Base-by-base conservation (phyloP, 2,113 vertebrate species). In the Tylochromis polylepis region DNA sequence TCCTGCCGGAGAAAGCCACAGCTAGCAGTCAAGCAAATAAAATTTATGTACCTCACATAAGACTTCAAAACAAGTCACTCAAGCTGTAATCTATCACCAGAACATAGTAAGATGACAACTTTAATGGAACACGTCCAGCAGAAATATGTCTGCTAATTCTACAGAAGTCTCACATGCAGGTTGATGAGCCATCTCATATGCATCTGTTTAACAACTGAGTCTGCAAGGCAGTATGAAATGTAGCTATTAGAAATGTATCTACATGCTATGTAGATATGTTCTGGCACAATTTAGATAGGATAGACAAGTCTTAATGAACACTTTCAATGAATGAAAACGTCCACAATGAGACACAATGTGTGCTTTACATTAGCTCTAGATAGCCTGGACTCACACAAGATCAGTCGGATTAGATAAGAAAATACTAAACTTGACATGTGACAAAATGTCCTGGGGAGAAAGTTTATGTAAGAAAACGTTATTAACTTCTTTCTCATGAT, bases 1-100 rank as follows among this genome's bases (percentile, higher is more conserved):
- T 84, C 34, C 79, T 84, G 77, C 78, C 8, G 41, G 60, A 87
- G 60, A 62, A 90, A 87, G 88, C 60, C 90, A 81, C 84, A 85
- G 78, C 81, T 59, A 82, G 72, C 67, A 91, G 79, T 65, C 87
- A 84, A 92, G 79, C 85, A 90, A 88, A 87, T 31, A 87, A 83
- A 91, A 85, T 86, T 16, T 24, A 85, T 75, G 85, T 88, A 84
- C 49, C 70, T 57, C 59, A 59, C 43, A 79, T 86, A 85, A 58
- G 78, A 88, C 86, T 87, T 82, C 79, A 22, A 82, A 84, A 87
- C 59, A 87, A 84, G 82, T 90, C 59, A 55, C 24, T 72, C 58
- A 79, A 56, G 77, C 83, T 57, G 65, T 75, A 92, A 87, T 65
- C 53, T n/a, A 77, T 79, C 56, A 79, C 38, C 46, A 31, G 60